Evolutionary conservation across 2,888 invertebrate genomes (phyloP).

Genomic region (Athetis lepigone): DNA sequence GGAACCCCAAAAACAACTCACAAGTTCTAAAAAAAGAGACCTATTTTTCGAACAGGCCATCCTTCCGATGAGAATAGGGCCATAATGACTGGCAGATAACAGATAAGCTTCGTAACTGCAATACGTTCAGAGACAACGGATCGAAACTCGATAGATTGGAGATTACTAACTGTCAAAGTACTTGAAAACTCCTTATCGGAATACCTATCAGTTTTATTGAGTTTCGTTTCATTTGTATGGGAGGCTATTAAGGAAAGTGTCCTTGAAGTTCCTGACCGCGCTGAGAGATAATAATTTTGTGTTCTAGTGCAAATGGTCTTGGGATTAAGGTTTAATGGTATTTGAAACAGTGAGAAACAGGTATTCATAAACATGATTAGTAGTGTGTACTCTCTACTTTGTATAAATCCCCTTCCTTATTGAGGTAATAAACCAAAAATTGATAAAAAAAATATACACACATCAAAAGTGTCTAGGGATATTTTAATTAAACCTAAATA

Average conservation of each 20-base stretch:
- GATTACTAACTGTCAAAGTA: conserved; percentile 62
- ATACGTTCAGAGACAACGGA: conserved; percentile 53
- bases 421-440: no score
- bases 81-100: conserved; percentile 51
- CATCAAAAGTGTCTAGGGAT: no score
- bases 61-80: conserved; percentile 20
- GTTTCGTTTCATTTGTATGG: conserved; percentile 59
- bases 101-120: conserved; percentile 56
- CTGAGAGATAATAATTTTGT: neutral
- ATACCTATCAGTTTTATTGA: conserved; percentile 59
- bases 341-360: no score
- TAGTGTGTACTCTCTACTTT: no score
- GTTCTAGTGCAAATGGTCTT: neutral
- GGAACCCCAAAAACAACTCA: neutral
- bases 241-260: conserved; percentile 11
- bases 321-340: neutral
- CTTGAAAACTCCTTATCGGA: conserved; percentile 56
- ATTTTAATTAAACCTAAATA: no score
- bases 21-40: conserved; percentile 8
- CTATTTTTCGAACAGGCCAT: conserved; percentile 2
- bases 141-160: conserved; percentile 58
- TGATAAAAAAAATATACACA: no score
- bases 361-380: no score
- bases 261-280: conserved; percentile 15
- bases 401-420: no score